phyloP scores from a whole-genome alignment of 2,113 vertebrate species.

The Callipepla squamata region DNA sequence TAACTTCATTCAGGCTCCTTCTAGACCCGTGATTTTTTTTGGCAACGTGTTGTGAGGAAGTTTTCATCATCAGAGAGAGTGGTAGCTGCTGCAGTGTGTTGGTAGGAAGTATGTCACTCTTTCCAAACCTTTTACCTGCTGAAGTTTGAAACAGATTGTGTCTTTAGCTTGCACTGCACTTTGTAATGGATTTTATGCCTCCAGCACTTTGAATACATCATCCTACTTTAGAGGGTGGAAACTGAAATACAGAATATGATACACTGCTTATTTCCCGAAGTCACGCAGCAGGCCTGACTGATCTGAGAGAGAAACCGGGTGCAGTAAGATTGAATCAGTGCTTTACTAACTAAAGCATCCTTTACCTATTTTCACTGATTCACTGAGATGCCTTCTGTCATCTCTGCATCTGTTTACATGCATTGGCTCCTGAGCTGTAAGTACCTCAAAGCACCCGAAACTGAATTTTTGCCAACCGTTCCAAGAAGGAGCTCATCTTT shows the following conservation, averaged over 20 bases:
- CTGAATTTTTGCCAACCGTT: neutral
- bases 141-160: neutral
- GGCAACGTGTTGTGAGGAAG: neutral
- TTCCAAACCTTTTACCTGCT: neutral
- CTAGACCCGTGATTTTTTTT: neutral
- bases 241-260: neutral
- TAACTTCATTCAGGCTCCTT: neutral
- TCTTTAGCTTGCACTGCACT: neutral
- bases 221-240: neutral
- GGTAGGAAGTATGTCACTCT: neutral
- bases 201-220: neutral
- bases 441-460: neutral
- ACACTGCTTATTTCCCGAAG: neutral
- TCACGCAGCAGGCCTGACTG: neutral
- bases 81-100: neutral
- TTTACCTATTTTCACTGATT: neutral
- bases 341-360: neutral
- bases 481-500: neutral
- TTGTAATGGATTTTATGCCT: neutral
- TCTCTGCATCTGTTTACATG: neutral
- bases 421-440: neutral
- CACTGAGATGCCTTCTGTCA: neutral
- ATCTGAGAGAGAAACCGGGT: neutral
- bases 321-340: neutral
- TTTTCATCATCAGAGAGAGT: rapidly evolving